These are phyloP conservation scores for Porites australiensis DNA, from an alignment of 64 coral and sea anemone species.

Conservation along the genomic window DNA sequence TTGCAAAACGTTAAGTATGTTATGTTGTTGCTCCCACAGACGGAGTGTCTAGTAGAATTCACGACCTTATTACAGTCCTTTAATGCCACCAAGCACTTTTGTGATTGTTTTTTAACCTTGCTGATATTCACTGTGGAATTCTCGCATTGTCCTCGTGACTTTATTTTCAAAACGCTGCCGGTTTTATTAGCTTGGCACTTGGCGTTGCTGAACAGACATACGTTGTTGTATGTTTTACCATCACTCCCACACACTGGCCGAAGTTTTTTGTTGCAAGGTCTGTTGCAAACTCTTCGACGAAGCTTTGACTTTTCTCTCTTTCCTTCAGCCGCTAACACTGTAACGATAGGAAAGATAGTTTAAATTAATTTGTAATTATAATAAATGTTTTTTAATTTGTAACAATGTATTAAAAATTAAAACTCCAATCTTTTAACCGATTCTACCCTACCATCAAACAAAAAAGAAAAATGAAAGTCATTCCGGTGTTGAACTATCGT, in stretches of 20 bases:
- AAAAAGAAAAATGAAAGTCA: too few relatives aligned
- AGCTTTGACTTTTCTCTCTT: constrained; percentile 30
- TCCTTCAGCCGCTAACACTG: constrained; percentile 5
- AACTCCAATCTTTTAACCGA: too few relatives aligned
- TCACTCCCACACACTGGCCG: constrained; percentile 81
- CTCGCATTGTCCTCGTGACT: constrained; percentile 55
- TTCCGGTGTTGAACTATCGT: too few relatives aligned
- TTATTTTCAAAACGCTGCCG: constrained; percentile 41
- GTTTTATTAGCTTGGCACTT: constrained; percentile 66
- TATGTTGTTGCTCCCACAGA: constrained; percentile 75
- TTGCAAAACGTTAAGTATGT: constrained; percentile 79
- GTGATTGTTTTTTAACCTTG: constrained; percentile 22
- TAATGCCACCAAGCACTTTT: constrained; percentile 5
- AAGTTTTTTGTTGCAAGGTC: neutral
- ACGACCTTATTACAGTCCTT: constrained; percentile 31
- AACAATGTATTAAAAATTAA: too few relatives aligned
- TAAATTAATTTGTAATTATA: too few relatives aligned
- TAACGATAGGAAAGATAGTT: neutral
- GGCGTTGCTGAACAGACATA: constrained; percentile 71
- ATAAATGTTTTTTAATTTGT: too few relatives aligned
- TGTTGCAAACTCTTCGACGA: constrained; percentile 6
- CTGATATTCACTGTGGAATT: constrained; percentile 46
- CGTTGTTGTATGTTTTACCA: constrained; percentile 68
- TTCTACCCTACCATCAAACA: too few relatives aligned
- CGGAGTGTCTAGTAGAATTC: constrained; percentile 45